Conservation (phyloP, 2,888 invertebrate genomes). For the Campoplex capitator region DNA sequence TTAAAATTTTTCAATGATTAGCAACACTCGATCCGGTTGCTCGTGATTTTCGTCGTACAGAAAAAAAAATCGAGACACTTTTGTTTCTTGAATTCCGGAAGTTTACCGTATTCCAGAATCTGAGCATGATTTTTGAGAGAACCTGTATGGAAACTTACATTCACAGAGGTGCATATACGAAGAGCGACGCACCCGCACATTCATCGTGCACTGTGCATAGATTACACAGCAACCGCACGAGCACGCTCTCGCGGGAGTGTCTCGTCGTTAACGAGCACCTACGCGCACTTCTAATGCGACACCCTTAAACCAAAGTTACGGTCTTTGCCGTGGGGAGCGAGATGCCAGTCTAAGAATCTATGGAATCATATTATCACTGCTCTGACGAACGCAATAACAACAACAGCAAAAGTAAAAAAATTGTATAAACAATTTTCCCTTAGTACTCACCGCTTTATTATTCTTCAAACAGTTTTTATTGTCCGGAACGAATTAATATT, state of each 20-base stretch:
- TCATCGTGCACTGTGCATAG: conserved; percentile 37
- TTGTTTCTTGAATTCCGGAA: not conserved
- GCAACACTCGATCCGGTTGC: not conserved
- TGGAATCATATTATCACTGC: conserved; percentile 10
- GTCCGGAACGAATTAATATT: not conserved
- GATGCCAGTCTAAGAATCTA: conserved; percentile 29
- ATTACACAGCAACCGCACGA: conserved; percentile 46
- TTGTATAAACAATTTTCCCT: not conserved
- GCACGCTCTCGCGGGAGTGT: conserved; percentile 51
- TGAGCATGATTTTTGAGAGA: not conserved
- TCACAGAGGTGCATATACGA: conserved; percentile 15
- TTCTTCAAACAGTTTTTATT: conserved; percentile 13
- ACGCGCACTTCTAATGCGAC: conserved; percentile 61
- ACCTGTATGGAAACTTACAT: not conserved
- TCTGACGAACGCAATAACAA: not conserved
- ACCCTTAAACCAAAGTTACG: conserved; percentile 58
- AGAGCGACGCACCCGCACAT: conserved; percentile 23
- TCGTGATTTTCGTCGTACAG: not conserved
- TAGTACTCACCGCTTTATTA: conserved; percentile 1
- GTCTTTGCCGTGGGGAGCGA: conserved; percentile 23
- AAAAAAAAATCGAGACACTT: no score
- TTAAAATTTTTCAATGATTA: not conserved
- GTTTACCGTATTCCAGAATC: not conserved
- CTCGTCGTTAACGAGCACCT: conserved; percentile 67
- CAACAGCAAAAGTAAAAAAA: not conserved